These are phyloP conservation scores for Passer domesticus DNA, from an alignment of 2,113 vertebrate genomes.

Conservation along the genomic window DNA sequence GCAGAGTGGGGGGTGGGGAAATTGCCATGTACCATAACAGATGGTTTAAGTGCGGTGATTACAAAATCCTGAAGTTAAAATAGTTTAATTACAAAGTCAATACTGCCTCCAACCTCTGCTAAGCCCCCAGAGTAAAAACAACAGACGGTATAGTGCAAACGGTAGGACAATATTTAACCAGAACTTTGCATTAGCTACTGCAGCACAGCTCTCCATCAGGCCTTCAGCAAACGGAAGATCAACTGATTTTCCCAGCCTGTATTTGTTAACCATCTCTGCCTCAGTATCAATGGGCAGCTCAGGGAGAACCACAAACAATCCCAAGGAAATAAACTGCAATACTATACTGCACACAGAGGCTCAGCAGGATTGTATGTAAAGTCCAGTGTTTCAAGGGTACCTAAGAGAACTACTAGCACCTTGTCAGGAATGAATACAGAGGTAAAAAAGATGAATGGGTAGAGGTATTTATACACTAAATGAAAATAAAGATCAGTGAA, in stretches of 20 bases:
- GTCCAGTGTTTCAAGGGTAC: background rate
- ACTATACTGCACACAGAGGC: background rate
- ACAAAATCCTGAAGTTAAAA: constrained; percentile 98
- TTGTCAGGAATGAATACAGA: background rate
- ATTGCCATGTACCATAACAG: constrained; percentile 82
- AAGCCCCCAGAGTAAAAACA: constrained; percentile 94
- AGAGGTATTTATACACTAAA: background rate
- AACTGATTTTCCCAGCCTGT: constrained; percentile 71
- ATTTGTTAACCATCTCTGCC: constrained; percentile 65
- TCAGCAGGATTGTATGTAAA: background rate
- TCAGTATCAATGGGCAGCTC: constrained; percentile 30
- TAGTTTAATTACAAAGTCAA: constrained; percentile 99
- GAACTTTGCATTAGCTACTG: constrained; percentile 90
- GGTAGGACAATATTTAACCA: constrained; percentile 98
- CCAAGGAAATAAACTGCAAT: background rate
- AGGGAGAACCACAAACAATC: background rate
- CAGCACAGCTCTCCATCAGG: constrained; percentile 73
- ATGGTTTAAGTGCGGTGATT: constrained; percentile 96
- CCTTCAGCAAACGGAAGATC: constrained; percentile 73
- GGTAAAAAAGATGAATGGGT: background rate
- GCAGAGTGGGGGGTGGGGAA: constrained; percentile 36
- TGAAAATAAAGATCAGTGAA: background rate
- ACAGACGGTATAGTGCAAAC: constrained; percentile 97
- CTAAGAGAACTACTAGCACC: background rate
- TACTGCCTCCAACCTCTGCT: constrained; percentile 91